A percentile compares a stretch with the other conserved stretches of the same genome.
Conservation (phyloP, 2,113 vertebrate species). For the Pluvianellus socialis region DNA sequence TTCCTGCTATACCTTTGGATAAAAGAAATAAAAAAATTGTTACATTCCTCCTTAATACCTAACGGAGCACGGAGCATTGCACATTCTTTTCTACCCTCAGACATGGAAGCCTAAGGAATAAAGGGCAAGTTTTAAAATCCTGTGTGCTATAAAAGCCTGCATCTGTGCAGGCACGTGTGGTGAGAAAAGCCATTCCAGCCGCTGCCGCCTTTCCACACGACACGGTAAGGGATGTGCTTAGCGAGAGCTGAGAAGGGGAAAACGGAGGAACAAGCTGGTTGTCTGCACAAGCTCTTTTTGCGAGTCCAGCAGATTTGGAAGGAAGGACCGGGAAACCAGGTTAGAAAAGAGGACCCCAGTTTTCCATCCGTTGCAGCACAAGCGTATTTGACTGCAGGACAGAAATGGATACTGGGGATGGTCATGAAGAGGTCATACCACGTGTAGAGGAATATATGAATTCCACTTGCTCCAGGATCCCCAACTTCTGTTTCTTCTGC, state of each 20-base stretch:
- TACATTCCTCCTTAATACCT: not conserved
- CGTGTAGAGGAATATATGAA: not conserved
- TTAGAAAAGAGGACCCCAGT: not conserved
- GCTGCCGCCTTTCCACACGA: not conserved
- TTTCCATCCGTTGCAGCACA: not conserved
- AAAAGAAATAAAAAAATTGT: conserved; percentile 14
- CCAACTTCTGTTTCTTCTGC: not conserved
- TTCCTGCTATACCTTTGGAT: conserved; percentile 80
- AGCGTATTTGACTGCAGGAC: not conserved
- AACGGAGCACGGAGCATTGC: not conserved
- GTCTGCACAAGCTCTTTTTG: not conserved
- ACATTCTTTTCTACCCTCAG: not conserved
- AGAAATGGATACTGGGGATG: not conserved
- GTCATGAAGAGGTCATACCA: not conserved
- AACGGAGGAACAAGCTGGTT: not conserved
- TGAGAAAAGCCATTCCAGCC: not conserved
- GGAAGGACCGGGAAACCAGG: not conserved
- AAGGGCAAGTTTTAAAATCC: not conserved
- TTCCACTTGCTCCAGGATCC: not conserved
- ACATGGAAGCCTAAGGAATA: not conserved
- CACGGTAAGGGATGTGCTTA: not conserved
- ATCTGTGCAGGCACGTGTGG: not conserved
- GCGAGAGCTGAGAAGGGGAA: not conserved
- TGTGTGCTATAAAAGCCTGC: not conserved
- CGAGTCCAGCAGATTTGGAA: not conserved